Evolutionary conservation across 1,140 invertebrate species (phyloP), one percentile per base, ranked within the genome.

Genomic region (Grapholita molesta): DNA sequence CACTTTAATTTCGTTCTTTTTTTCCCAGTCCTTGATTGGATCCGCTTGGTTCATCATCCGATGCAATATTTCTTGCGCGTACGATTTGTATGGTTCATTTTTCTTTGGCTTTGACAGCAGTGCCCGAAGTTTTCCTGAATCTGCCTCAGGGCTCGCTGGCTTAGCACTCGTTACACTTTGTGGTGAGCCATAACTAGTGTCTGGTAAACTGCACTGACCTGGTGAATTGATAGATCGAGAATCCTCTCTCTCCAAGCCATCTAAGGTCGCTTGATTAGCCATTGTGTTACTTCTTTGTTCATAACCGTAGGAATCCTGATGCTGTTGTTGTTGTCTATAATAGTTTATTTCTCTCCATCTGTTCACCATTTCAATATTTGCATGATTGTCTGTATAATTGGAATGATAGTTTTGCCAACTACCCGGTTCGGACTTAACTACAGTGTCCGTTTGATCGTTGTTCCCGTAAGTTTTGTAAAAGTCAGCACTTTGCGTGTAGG

Each of bases 261-360:
- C 78, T 23, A 71, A 53, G 25, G 18, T 38, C 28, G 61, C 35
- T 28, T 72, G 79, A 66, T 75, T 74, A 12, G 38, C 38, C 6
- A 69, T 30, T 67, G 57, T n/a, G 28, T 77, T 74, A 18, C 70
- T 67, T 73, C 70, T 73, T 18, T 81, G 76, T 18, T 83, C 77
- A 69, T 79, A 84, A 21, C 68, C 68, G 38, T 82, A 84, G 53
- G 79, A 76, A 18, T 74, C 72, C 25, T 83, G 71, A 25, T 81
- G 77, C 32, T 76, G 75, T 3, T 69, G 68, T 11, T 68, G 33
- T 35, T 86, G 88, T 38, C 76, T 28, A 67, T 84, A 85, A 57
- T 85, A 85, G 52, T 80, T 85, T 67, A 85, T 83, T 74, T 83
- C 79, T 70, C 78, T 73, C 85, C 86, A 87, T 67, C 80, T 87